Conservation (phyloP, 2,888 invertebrate genomes). For the Acleris literana region DNA sequence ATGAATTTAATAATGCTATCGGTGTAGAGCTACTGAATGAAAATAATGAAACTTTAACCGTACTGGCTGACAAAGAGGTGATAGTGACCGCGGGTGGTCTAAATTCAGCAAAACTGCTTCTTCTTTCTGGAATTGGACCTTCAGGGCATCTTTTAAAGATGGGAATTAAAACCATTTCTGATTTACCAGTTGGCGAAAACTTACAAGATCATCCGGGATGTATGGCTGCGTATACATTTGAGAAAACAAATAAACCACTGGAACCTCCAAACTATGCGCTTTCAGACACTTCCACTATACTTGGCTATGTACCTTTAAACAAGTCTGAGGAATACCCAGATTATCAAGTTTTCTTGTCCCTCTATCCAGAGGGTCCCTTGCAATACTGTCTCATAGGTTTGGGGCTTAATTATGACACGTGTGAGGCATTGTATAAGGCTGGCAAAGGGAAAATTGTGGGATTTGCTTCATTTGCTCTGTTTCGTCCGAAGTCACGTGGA, state of each 20-base stretch:
- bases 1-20: constrained; percentile 57
- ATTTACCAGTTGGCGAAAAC: constrained; percentile 63
- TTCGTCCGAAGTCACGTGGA: constrained; percentile 29
- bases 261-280: neutral
- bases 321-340: constrained; percentile 20
- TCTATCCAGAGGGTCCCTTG: neutral
- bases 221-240: constrained; percentile 12
- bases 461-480: neutral
- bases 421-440: constrained; percentile 16
- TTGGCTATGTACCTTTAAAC: constrained; percentile 1
- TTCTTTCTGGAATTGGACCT: constrained; percentile 70
- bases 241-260: constrained; percentile 2
- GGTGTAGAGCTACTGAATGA: constrained; percentile 59
- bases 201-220: constrained; percentile 60
- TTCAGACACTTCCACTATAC: neutral
- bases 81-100: constrained; percentile 65
- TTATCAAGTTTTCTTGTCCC: constrained; percentile 10
- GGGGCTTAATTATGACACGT: constrained; percentile 6
- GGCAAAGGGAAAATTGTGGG: constrained; percentile 14
- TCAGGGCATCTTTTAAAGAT: constrained; percentile 48
- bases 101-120: constrained; percentile 64
- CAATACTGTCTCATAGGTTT: constrained; percentile 5
- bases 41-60: constrained; percentile 44
- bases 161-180: constrained; percentile 52
- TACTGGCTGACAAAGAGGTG: constrained; percentile 56